phyloP scores from a whole-genome alignment of 1,140 invertebrate species.

The Drosophila trapezifrons region DNA sequence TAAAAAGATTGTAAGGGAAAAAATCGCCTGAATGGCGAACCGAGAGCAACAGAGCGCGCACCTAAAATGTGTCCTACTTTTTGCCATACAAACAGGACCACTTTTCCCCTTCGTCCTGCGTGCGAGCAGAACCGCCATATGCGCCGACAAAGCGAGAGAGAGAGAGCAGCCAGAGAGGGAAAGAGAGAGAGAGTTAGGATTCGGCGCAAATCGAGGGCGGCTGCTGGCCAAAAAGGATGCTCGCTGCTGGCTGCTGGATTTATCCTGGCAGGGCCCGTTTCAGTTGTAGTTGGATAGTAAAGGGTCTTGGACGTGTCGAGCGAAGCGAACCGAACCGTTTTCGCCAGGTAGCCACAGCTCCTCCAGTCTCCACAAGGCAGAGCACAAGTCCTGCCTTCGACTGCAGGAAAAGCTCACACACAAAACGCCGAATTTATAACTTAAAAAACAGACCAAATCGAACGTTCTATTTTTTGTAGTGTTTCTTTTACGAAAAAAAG shows the following conservation, averaged over 20 bases:
- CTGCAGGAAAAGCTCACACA: not conserved
- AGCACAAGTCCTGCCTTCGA: not conserved
- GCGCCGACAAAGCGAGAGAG: slow-evolving; percentile 3
- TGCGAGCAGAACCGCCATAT: slow-evolving; percentile 23
- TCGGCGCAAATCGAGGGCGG: slow-evolving; percentile 74
- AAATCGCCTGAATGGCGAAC: slow-evolving; percentile 12
- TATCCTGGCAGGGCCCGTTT: slow-evolving; percentile 58
- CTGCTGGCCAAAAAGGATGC: slow-evolving; percentile 55
- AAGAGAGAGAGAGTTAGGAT: slow-evolving; percentile 40
- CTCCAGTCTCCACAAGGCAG: slow-evolving; percentile 8
- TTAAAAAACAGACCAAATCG: not conserved
- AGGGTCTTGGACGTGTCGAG: slow-evolving; percentile 77
- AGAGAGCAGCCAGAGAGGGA: slow-evolving; percentile 4
- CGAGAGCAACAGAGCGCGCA: slow-evolving; percentile 35
- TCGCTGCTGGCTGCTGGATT: slow-evolving; percentile 19
- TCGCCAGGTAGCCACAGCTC: slow-evolving; percentile 74
- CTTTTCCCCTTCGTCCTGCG: slow-evolving; percentile 58
- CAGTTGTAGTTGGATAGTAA: slow-evolving; percentile 83
- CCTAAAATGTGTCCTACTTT: slow-evolving; percentile 75
- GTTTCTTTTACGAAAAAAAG: not conserved
- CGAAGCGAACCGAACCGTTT: slow-evolving; percentile 43
- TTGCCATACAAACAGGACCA: slow-evolving; percentile 49
- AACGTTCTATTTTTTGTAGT: not conserved
- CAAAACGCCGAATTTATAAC: not conserved
- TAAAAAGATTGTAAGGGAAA: not conserved